phyloP scores from a whole-genome alignment of 2,797 vertebrate species.

The Lepilemur ruficaudatus region DNA sequence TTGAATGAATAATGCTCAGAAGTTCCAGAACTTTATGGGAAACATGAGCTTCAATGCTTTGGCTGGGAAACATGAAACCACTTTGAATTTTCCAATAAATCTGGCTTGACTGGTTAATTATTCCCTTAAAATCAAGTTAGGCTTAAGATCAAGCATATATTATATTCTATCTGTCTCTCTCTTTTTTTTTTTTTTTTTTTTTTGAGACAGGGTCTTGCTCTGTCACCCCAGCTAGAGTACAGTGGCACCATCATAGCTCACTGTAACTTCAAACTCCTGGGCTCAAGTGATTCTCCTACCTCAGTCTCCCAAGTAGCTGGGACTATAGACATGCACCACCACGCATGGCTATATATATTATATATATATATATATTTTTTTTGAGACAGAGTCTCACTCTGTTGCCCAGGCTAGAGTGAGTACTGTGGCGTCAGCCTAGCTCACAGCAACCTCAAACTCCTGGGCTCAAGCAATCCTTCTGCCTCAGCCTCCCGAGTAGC shows the following conservation, averaged over 20 bases:
- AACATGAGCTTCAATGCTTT: neutral
- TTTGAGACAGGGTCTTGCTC: neutral
- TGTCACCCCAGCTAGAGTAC: neutral
- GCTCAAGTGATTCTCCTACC: neutral
- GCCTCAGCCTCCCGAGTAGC: no score
- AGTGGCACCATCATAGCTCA: no score
- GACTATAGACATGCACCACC: neutral
- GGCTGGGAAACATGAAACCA: neutral
- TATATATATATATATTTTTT: no score
- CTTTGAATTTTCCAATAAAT: neutral
- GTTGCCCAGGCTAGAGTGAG: no score
- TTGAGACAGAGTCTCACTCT: no score
- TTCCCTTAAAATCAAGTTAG: neutral
- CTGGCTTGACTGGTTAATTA: neutral
- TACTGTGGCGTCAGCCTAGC: no score
- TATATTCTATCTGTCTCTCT: neutral
- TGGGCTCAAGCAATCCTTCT: no score
- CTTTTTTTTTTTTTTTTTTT: neutral
- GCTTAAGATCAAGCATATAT: neutral
- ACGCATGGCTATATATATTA: neutral
- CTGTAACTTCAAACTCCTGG: neutral
- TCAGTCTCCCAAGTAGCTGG: neutral
- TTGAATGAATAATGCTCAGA: neutral
- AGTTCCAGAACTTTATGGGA: constrained; percentile 8
- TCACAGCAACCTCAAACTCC: no score